phyloP scores from a whole-genome alignment of 1,140 invertebrate genomes.

The Trypoxylus dichotomus region DNA sequence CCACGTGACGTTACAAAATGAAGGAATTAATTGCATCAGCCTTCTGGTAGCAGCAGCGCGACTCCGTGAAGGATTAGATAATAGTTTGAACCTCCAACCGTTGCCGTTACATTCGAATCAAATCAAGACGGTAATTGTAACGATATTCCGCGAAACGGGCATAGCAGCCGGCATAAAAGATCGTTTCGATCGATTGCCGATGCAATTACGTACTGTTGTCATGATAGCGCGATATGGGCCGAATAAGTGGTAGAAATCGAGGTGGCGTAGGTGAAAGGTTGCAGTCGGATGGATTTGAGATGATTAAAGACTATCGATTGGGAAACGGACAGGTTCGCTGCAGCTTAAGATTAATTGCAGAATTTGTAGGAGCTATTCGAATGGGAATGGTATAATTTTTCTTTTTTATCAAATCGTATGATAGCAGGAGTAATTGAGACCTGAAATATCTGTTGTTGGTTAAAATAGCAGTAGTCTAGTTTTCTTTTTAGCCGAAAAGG shows the following conservation, averaged over 20 bases:
- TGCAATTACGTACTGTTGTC: background rate
- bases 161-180: background rate
- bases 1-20: constrained; percentile 20
- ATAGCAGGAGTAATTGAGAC: no score
- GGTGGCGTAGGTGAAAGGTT: background rate
- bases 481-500: no score
- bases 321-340: no score
- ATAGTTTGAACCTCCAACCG: background rate
- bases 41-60: background rate
- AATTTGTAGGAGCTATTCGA: no score
- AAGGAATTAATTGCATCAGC: constrained; percentile 13
- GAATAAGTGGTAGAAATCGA: background rate
- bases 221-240: background rate
- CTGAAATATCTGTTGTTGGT: no score
- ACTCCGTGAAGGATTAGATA: constrained; percentile 26
- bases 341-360: no score
- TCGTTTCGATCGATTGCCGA: background rate
- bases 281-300: background rate
- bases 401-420: no score
- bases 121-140: background rate
- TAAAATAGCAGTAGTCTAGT: no score
- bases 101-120: background rate
- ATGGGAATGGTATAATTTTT: no score
- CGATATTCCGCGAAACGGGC: background rate
- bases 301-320: no score